A percentile compares a stretch with the other conserved stretches of the same genome.
These are phyloP conservation scores for Chloroclystis v-ata DNA, from an alignment of 2,888 invertebrate species.

Conservation along the genomic window DNA sequence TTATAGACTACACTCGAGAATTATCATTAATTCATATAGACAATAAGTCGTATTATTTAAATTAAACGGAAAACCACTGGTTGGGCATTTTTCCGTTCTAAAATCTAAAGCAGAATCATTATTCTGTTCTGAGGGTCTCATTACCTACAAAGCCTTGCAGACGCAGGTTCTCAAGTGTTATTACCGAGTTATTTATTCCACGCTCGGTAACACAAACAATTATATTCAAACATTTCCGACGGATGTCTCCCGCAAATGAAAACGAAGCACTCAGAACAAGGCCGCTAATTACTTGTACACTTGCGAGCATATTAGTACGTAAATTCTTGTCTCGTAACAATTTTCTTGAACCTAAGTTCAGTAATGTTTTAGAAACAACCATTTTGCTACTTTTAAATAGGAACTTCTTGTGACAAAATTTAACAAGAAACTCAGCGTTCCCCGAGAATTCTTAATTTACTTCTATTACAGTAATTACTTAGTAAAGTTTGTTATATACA, in stretches of 20 bases:
- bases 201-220: not conserved
- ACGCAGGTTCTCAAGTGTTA: not conserved
- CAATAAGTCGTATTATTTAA: too few species aligned
- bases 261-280: conserved; percentile 10
- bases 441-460: conserved; percentile 10
- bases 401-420: conserved; percentile 8
- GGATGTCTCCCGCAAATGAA: conserved; percentile 8
- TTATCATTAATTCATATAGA: too few species aligned
- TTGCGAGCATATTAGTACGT: conserved; percentile 7
- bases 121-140: not conserved
- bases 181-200: not conserved
- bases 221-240: not conserved
- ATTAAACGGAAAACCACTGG: too few species aligned
- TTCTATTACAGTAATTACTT: conserved; percentile 8
- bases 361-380: conserved; percentile 13
- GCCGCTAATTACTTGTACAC: conserved; percentile 12
- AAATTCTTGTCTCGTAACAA: conserved; percentile 13
- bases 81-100: too few species aligned
- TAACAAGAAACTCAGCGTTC: conserved; percentile 15
- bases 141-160: not conserved
- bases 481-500: conserved; percentile 5
- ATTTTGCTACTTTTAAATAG: conserved; percentile 12
- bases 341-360: conserved; percentile 16
- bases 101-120: too few species aligned
- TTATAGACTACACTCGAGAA: too few species aligned